phyloP scores from a whole-genome alignment of 1,140 invertebrate genomes.

The Magallana angulata region DNA sequence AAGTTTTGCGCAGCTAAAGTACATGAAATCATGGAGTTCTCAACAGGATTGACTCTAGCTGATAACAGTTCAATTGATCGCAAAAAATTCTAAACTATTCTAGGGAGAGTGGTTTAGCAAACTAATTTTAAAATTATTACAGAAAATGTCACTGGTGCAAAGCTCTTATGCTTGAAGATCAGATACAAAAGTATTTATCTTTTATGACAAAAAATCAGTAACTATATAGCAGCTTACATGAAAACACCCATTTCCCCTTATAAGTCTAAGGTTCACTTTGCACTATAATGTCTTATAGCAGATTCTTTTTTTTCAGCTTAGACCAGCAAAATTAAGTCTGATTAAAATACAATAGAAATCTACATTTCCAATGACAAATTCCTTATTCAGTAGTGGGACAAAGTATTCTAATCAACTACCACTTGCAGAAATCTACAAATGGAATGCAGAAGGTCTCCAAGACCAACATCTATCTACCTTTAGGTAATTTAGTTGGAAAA shows the following conservation, averaged over 20 bases:
- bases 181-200: too few relatives aligned
- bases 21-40: neutral
- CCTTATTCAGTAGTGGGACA: neutral
- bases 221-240: too few relatives aligned
- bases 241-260: too few relatives aligned
- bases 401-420: slow-evolving; percentile 5
- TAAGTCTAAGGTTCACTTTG: too few relatives aligned
- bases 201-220: too few relatives aligned
- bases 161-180: too few relatives aligned
- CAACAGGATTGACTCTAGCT: neutral
- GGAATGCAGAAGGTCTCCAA: neutral
- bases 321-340: neutral
- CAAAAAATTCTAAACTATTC: too few relatives aligned
- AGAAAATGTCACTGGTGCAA: too few relatives aligned
- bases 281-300: too few relatives aligned
- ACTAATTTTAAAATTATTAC: too few relatives aligned
- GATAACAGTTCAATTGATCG: too few relatives aligned
- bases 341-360: neutral
- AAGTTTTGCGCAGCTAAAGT: slow-evolving; percentile 4
- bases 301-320: neutral
- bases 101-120: too few relatives aligned
- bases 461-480: neutral
- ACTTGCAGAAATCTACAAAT: neutral
- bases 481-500: neutral
- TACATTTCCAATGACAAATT: neutral